phyloP scores from a whole-genome alignment of 2,797 vertebrate genomes.

The Enteromius thamalakanensis region DNA sequence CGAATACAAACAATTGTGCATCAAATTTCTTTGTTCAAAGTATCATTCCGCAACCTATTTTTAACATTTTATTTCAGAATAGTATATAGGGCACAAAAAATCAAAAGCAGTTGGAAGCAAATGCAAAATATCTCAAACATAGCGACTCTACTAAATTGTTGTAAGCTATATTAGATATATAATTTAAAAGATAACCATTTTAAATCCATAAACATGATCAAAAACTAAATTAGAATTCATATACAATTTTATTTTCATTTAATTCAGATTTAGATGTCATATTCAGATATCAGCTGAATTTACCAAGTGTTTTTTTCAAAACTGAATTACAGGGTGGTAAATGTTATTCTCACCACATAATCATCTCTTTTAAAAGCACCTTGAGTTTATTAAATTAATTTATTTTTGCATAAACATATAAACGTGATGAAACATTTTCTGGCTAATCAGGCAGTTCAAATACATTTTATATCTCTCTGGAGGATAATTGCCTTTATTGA shows the following conservation, averaged over 20 bases:
- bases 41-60: background rate
- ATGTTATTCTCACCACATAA: background rate
- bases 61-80: background rate
- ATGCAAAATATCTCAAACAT: background rate
- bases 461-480: background rate
- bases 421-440: background rate
- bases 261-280: background rate
- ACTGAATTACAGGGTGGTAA: background rate
- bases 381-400: background rate
- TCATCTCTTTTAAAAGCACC: background rate
- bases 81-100: background rate
- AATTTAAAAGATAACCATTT: background rate
- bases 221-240: background rate
- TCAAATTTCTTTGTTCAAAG: background rate
- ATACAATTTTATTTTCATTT: background rate
- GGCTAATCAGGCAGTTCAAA: background rate
- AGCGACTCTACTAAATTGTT: background rate
- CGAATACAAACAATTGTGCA: background rate
- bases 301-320: background rate
- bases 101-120: background rate
- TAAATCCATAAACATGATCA: background rate
- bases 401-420: background rate
- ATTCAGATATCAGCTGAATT: background rate
- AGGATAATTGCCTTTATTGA: background rate
- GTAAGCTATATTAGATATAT: background rate